Evolutionary conservation across 2,797 vertebrate species (phyloP), one percentile per base, ranked within the genome.

Genomic region (Pelodytes ibericus): DNA sequence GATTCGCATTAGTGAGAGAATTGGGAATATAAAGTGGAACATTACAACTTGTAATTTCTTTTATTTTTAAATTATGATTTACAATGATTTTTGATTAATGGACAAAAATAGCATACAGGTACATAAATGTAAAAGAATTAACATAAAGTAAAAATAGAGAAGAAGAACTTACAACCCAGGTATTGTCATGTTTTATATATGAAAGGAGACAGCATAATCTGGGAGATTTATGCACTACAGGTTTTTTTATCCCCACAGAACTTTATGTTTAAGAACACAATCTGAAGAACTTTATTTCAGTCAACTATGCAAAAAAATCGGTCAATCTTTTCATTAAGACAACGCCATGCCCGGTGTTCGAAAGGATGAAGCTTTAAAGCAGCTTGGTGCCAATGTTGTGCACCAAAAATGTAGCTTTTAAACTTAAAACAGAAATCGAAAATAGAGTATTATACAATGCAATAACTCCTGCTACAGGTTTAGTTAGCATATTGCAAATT

Each of bases 31-130:
- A n/a, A n/a, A n/a, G n/a, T n/a, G n/a, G n/a, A n/a, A n/a, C n/a
- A n/a, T 44, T 10, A 22, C 20, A 53, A 53, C 22, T 24, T 53
- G 49, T 53, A 53, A 44, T 16, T 16, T 53, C 22, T 53, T 53
- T 53, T 22, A 90, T 90, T 72, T 75, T 75, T 76, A 72, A 36
- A 66, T 78, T 82, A 87, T 58, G 84, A 89, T 92, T 93, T 91
- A 93, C 90, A 90, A 88, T 84, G 86, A 71, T n/a, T n/a, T 78
- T 90, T 91, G 88, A 91, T 92, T 90, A 90, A 85, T 90, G 86
- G 86, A 88, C 83, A 91, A 92, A 92, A 22, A 91, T 89, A 92
- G 87, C 60, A 44, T 86, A 88, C 86, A 86, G 75, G 85, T 84
- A 90, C 79, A 69, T 56, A 80, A 77, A 44, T 27, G 18, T 67